phyloP scores from a whole-genome alignment of 2,797 vertebrate genomes.

The Champsocephalus esox region DNA sequence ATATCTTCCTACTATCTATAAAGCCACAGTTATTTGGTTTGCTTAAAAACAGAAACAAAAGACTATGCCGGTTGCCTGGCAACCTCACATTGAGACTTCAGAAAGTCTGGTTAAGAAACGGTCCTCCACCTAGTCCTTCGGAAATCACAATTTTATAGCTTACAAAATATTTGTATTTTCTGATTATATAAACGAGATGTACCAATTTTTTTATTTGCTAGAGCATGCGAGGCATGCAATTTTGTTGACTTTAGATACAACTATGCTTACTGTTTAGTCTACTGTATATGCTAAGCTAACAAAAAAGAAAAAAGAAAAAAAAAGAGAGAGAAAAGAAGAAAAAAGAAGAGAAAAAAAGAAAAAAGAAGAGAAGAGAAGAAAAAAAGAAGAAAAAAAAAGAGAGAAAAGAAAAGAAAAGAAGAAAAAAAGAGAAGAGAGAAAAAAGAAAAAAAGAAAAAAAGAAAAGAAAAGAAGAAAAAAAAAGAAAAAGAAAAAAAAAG shows the following conservation, averaged over 20 bases:
- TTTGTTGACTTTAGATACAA: neutral
- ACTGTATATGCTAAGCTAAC: neutral
- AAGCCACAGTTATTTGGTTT: neutral
- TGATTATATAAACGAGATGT: neutral
- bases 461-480: too few relatives aligned
- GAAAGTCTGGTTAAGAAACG: neutral
- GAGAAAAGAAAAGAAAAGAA: too few relatives aligned
- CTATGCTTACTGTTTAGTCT: neutral
- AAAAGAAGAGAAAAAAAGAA: too few relatives aligned
- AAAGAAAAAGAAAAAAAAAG: too few relatives aligned
- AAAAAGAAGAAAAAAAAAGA: too few relatives aligned
- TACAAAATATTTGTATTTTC: neutral
- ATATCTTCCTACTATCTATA: neutral
- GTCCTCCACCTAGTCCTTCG: neutral
- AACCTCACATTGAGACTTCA: neutral
- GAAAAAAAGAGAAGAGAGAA: too few relatives aligned
- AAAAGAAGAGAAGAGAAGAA: too few relatives aligned
- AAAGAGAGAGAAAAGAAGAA: too few relatives aligned
- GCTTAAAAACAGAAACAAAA: neutral
- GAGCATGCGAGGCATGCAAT: neutral
- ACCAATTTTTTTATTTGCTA: too few relatives aligned
- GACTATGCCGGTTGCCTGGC: neutral
- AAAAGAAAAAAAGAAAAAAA: too few relatives aligned
- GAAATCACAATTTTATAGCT: neutral
- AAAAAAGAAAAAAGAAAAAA: too few relatives aligned